Base-by-base conservation (phyloP, 2,888 invertebrate genomes). In the Leucophenga montana region DNA sequence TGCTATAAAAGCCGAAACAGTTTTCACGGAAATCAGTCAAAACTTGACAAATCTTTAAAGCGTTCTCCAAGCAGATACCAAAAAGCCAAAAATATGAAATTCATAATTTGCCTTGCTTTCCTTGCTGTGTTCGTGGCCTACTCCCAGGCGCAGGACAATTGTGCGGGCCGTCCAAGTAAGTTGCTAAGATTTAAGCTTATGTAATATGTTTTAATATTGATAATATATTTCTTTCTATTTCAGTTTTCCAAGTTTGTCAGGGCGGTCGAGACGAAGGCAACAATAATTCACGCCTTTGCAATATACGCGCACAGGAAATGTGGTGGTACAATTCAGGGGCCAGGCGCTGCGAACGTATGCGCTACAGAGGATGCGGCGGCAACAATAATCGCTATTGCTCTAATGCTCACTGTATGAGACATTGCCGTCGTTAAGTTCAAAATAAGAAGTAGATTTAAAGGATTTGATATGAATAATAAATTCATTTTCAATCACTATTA, bases 351-450 rank as follows among this genome's bases (percentile, higher is more conserved):
- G 44, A 20, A 2, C 11, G 46, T 9, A 22, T 66, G 56, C 27
- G 39, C 8, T 66, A 56, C 20, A 18, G 22, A 6, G 68, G 68
- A 31, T 68, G 69, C n/a, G 71, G 69, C 11, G 72, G 56, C 69
- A 73, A 71, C 48, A 73, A 54, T 68, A 73, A 73, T 0, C 74
- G 78, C 14, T 57, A 64, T 9, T 72, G 77, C 72, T 53, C 62
- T 6, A 20, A n/a, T 20, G 20, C 2, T 2, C 44, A 59, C 13
- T 68, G 61, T 31, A n/a, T n/a, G 8, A 71, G 73, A 46, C 8
- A 13, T 16, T 64, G 48, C n/a, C 48, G 27, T 14, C 27, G 56
- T 22, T 39, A 39, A 39, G 39, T 39, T 39, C 8, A 39, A 33
- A 33, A 33, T 5, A 8, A 5, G 8, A 5, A 33, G 8, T 33